Conservation (phyloP, 2,113 vertebrate genomes). For the Cichladusa arquata region DNA sequence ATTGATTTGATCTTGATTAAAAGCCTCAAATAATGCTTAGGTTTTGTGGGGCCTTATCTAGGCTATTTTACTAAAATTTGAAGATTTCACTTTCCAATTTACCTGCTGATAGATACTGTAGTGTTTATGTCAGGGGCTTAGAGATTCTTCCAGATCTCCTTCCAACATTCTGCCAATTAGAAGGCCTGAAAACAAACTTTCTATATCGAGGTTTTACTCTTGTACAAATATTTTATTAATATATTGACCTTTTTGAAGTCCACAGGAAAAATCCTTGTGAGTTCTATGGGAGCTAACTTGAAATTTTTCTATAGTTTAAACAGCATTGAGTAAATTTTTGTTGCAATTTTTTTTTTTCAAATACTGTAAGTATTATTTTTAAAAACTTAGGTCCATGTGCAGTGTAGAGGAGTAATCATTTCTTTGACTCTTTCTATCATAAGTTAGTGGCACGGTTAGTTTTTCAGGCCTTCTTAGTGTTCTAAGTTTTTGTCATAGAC, state of each 20-base stretch:
- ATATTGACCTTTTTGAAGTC: not conserved
- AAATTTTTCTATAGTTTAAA: not conserved
- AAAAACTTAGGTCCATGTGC: not conserved
- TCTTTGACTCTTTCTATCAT: not conserved
- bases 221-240: not conserved
- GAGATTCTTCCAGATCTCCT: not conserved
- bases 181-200: not conserved
- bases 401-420: not conserved
- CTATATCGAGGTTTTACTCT: not conserved
- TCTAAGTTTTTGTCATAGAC: not conserved
- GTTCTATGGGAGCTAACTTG: not conserved
- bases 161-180: not conserved
- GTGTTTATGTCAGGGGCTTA: not conserved
- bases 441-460: fast-evolving
- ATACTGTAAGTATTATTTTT: not conserved
- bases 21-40: not conserved
- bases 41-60: not conserved
- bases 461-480: not conserved
- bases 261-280: not conserved
- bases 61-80: not conserved
- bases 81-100: not conserved
- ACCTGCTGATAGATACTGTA: not conserved
- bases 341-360: not conserved
- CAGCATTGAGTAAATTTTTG: not conserved
- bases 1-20: not conserved